phyloP scores from a whole-genome alignment of 2,113 vertebrate species.

The Platycercus adscitus region DNA sequence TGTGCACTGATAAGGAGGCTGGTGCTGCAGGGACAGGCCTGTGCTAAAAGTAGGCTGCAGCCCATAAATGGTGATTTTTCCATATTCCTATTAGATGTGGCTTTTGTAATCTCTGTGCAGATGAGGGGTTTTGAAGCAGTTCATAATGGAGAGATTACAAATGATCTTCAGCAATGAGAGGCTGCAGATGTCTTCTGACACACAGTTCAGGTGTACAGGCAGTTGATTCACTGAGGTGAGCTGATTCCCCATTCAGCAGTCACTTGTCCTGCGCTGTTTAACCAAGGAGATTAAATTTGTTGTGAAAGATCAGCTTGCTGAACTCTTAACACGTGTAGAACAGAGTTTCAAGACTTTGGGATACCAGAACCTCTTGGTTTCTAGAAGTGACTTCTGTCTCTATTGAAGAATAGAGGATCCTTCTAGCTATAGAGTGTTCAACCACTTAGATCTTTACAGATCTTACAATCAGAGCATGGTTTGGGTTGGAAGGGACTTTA shows the following conservation, averaged over 20 bases:
- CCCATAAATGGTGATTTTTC: not conserved
- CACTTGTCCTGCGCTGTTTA: not conserved
- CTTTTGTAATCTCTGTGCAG: not conserved
- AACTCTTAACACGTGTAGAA: not conserved
- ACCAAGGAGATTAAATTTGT: not conserved
- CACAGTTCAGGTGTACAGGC: not conserved
- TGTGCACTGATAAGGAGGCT: slow-evolving; percentile 51
- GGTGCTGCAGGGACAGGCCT: slow-evolving; percentile 1
- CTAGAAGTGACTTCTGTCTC: not conserved
- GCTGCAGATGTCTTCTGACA: not conserved
- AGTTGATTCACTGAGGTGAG: not conserved
- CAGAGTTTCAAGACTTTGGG: not conserved
- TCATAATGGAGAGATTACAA: not conserved
- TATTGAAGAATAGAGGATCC: not conserved
- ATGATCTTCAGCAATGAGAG: not conserved
- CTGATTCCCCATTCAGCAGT: not conserved
- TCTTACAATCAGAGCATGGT: not conserved
- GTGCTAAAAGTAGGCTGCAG: not conserved
- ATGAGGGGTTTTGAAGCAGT: not conserved
- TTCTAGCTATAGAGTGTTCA: not conserved
- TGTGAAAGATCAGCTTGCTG: not conserved
- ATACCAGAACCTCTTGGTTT: not conserved
- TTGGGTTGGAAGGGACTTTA: not conserved
- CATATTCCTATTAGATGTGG: not conserved
- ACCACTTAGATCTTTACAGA: not conserved